Conservation (phyloP, 2,888 invertebrate species). For the Conchocele bisecta region DNA sequence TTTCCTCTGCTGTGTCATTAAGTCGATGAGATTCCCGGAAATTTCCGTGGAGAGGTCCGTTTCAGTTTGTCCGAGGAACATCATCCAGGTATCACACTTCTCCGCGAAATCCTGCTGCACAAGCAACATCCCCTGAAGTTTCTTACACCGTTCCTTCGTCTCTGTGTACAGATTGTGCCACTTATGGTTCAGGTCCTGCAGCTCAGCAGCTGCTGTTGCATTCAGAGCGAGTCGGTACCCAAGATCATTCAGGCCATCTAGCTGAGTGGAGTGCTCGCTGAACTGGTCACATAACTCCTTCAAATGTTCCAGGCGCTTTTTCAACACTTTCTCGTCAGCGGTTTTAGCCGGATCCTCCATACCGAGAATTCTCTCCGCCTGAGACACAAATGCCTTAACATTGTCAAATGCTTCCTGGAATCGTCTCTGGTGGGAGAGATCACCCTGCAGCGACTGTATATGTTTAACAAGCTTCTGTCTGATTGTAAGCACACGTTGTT, state of each 20-base stretch:
- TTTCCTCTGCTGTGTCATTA: slow-evolving; percentile 75
- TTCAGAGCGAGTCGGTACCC: slow-evolving; percentile 78
- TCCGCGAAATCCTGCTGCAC: slow-evolving; percentile 79
- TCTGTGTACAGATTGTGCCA: slow-evolving; percentile 74
- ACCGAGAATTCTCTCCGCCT: slow-evolving; percentile 66
- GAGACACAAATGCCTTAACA: slow-evolving; percentile 71
- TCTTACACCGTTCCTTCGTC: slow-evolving; percentile 70
- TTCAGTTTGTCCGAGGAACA: slow-evolving; percentile 78
- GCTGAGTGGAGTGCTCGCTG: slow-evolving; percentile 66
- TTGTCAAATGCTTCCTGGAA: slow-evolving; percentile 72
- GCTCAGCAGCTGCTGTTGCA: slow-evolving; percentile 65
- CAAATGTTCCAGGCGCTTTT: slow-evolving; percentile 66
- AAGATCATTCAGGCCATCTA: slow-evolving; percentile 78
- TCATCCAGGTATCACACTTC: slow-evolving; percentile 81
- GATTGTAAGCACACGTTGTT: slow-evolving; percentile 72
- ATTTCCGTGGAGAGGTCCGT: slow-evolving; percentile 75
- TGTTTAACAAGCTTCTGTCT: slow-evolving; percentile 73
- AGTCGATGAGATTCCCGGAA: slow-evolving; percentile 75
- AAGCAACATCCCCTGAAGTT: slow-evolving; percentile 73
- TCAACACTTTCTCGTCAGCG: slow-evolving; percentile 68
- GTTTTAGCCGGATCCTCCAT: slow-evolving; percentile 71
- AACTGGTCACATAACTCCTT: slow-evolving; percentile 73
- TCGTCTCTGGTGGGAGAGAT: slow-evolving; percentile 65
- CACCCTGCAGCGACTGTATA: slow-evolving; percentile 66
- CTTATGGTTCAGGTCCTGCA: slow-evolving; percentile 75